Evolutionary conservation across 2,888 invertebrate genomes (phyloP).

Genomic region (Bombylius discolor): DNA sequence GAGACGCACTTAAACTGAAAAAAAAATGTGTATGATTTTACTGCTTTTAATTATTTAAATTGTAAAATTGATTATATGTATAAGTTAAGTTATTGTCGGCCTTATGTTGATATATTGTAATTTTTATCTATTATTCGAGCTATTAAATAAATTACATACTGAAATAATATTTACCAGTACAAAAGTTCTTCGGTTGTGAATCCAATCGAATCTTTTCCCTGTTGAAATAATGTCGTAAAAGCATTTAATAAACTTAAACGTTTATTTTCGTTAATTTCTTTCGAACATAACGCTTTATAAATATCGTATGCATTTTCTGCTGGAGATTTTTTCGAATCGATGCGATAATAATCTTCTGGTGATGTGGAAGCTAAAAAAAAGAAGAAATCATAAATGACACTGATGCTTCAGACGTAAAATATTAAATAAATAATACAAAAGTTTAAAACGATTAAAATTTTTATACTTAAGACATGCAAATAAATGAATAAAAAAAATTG

Average conservation of each 20-base stretch:
- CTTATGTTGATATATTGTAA: not conserved
- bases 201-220: constrained; percentile 39
- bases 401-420: too few species aligned
- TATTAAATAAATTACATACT: constrained; percentile 2
- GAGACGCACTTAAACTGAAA: constrained; percentile 67
- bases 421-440: too few species aligned
- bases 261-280: constrained; percentile 54
- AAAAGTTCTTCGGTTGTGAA: constrained; percentile 70
- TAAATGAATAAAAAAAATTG: too few species aligned
- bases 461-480: too few species aligned
- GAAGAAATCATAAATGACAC: too few species aligned
- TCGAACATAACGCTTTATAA: constrained; percentile 44
- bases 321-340: constrained; percentile 46
- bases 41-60: too few species aligned
- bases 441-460: too few species aligned
- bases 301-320: constrained; percentile 52
- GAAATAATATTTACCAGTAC: constrained; percentile 48
- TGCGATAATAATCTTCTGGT: constrained; percentile 49
- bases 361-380: constrained; percentile 7
- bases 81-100: not conserved
- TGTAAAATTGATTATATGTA: not conserved
- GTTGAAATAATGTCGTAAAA: constrained; percentile 57
- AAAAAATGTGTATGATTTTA: too few species aligned
- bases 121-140: too few species aligned
- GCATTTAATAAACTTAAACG: constrained; percentile 79